These are phyloP conservation scores for Hipparchia sbordonii DNA, from an alignment of 2,888 invertebrate species.

Conservation along the genomic window DNA sequence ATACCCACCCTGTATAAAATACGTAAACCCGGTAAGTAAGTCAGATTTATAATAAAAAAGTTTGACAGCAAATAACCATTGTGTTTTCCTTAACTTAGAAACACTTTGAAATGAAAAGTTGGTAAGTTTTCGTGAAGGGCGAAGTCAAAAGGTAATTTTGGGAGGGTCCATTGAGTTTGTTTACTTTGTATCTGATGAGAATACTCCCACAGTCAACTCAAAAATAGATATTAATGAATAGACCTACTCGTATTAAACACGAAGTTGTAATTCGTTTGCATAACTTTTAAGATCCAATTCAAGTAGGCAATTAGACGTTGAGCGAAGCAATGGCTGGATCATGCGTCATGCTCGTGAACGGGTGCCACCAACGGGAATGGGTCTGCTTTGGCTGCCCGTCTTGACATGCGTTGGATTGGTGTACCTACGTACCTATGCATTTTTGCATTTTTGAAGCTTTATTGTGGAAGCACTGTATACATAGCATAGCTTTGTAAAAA, in stretches of 20 bases:
- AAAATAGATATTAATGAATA: conserved; percentile 68
- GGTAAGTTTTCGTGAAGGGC: conserved; percentile 64
- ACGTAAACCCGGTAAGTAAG: not conserved
- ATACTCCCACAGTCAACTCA: conserved; percentile 59
- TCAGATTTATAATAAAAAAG: not conserved
- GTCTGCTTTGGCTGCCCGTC: no score
- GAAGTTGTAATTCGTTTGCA: conserved; percentile 4
- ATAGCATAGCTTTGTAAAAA: no score
- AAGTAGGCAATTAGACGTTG: not conserved
- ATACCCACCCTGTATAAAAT: not conserved
- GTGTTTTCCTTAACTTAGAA: conserved; percentile 50
- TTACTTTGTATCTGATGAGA: conserved; percentile 71
- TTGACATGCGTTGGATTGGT: no score
- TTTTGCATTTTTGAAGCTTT: no score
- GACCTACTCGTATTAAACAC: conserved; percentile 1
- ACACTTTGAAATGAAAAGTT: conserved; percentile 50
- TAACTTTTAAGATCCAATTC: not conserved
- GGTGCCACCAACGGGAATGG: no score
- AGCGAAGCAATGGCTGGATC: no score
- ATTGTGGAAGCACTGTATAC: no score
- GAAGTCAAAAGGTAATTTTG: conserved; percentile 60
- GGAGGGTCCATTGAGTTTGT: conserved; percentile 64
- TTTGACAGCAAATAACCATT: conserved; percentile 24
- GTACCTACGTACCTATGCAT: no score
- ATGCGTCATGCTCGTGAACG: no score